A percentile compares a stretch with the other conserved stretches of the same genome.
phyloP scores from a whole-genome alignment of 2,113 vertebrate genomes.

The Phrynosoma platyrhinos region DNA sequence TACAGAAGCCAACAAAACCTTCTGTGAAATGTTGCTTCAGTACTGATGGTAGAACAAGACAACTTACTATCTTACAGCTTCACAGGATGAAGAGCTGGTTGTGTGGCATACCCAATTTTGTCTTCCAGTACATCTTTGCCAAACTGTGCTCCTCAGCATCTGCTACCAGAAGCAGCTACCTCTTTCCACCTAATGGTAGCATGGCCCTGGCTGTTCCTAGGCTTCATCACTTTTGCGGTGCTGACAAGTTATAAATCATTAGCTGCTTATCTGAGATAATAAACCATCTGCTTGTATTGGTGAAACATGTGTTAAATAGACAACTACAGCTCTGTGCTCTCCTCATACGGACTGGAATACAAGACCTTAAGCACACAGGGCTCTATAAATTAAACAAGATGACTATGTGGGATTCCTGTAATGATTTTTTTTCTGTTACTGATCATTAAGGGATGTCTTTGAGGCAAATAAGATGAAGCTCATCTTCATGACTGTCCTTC shows the following conservation, averaged over 20 bases:
- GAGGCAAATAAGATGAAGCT: slow-evolving; percentile 35
- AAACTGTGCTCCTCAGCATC: neutral
- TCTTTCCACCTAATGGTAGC: neutral
- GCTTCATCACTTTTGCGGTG: neutral
- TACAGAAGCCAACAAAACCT: neutral
- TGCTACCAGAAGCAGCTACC: neutral
- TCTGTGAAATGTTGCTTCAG: no score
- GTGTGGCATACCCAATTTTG: neutral
- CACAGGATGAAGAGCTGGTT: neutral
- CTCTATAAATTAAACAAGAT: neutral
- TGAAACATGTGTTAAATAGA: neutral
- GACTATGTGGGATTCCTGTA: neutral
- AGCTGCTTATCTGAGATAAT: neutral
- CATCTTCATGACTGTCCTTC: slow-evolving; percentile 62
- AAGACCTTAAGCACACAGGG: neutral
- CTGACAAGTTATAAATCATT: neutral
- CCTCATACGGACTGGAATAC: neutral
- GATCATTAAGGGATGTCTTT: slow-evolving; percentile 40
- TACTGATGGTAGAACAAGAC: neutral
- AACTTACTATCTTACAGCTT: neutral
- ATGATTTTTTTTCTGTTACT: neutral
- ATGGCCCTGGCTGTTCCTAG: no score
- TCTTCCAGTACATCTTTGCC: neutral
- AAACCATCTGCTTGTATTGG: neutral
- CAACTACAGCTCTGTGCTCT: neutral